Evolutionary conservation across 2,888 invertebrate species (phyloP).

Genomic region (Idaea biselata): DNA sequence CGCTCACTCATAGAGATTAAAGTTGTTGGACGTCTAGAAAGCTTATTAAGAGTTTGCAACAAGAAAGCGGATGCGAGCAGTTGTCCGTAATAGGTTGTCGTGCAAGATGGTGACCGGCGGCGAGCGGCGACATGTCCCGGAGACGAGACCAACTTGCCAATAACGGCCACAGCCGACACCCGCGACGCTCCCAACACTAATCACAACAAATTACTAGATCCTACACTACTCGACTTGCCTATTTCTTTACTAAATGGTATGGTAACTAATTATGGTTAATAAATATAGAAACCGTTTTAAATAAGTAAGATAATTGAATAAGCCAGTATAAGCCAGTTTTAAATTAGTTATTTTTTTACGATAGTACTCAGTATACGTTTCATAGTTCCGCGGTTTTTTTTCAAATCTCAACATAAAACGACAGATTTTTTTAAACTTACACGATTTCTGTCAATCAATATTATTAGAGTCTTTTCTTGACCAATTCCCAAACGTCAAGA

Average conservation of each 20-base stretch:
- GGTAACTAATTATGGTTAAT: no score
- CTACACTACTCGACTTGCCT: background rate
- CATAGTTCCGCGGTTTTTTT: no score
- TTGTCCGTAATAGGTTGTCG: constrained; percentile 73
- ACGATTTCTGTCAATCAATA: no score
- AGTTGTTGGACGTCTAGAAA: constrained; percentile 38
- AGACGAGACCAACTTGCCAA: constrained; percentile 68
- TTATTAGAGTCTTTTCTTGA: no score
- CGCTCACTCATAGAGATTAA: constrained; percentile 28
- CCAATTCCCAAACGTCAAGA: no score
- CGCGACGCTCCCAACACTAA: background rate
- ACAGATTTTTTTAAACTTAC: no score
- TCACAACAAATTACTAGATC: background rate
- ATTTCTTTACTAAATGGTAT: background rate
- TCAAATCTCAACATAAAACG: no score
- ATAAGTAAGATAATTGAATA: no score
- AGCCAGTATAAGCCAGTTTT: no score
- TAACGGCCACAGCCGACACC: constrained; percentile 47
- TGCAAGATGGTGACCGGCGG: constrained; percentile 73
- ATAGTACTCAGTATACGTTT: no score
- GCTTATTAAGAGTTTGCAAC: constrained; percentile 53
- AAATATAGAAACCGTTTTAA: no score
- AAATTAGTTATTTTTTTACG: no score
- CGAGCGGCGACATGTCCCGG: constrained; percentile 57
- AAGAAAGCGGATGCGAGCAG: constrained; percentile 55